Conservation (phyloP, 2,113 vertebrate genomes). For the Cyphomyrus discorhynchus region DNA sequence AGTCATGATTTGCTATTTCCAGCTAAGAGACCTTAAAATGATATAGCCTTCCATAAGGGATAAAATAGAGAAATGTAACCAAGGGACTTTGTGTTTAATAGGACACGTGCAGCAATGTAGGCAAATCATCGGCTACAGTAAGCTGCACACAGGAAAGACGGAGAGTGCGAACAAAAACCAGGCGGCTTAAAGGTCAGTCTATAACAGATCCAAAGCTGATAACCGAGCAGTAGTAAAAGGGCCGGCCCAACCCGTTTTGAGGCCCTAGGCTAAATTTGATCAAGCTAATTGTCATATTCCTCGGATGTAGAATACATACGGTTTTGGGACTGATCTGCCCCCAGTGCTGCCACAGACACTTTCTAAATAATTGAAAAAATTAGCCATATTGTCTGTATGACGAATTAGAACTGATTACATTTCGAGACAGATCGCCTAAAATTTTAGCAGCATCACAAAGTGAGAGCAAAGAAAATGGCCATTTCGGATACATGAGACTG, state of each 20-base stretch:
- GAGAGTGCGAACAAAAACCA: conserved; percentile 37
- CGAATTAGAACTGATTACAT: background rate
- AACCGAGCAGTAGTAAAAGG: background rate
- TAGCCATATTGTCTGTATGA: background rate
- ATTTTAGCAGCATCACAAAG: background rate
- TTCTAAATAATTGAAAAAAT: background rate
- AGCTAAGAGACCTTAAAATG: background rate
- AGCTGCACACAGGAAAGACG: conserved; percentile 35
- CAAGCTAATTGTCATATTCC: background rate
- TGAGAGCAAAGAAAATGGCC: background rate
- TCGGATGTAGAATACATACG: background rate
- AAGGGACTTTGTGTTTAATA: conserved; percentile 34
- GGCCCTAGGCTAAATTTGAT: background rate
- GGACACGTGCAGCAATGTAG: conserved; percentile 35
- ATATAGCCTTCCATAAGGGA: background rate
- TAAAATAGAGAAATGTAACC: background rate
- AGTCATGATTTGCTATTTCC: background rate
- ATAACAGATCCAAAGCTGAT: background rate
- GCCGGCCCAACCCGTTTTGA: background rate
- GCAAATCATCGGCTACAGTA: conserved; percentile 35
- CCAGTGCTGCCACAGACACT: background rate
- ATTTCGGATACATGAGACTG: background rate
- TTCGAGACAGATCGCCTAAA: background rate
- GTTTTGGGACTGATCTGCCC: background rate
- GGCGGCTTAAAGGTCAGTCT: conserved; percentile 53